These are phyloP conservation scores for Urocitellus parryii DNA, from an alignment of 2,113 vertebrate species.

Conservation along the genomic window DNA sequence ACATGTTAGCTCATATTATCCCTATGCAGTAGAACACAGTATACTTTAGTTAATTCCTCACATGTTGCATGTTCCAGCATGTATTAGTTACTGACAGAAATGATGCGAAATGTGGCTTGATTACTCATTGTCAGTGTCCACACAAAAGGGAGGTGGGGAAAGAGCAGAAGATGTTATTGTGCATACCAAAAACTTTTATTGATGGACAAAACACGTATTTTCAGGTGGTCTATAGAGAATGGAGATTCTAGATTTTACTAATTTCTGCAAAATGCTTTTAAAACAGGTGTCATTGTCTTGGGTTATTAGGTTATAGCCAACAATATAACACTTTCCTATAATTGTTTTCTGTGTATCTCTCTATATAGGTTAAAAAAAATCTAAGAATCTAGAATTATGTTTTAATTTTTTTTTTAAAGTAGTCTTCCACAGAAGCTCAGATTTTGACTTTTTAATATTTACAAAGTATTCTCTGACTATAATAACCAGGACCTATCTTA, in stretches of 20 bases:
- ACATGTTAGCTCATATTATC: neutral
- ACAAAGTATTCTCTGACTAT: neutral
- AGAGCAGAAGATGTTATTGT: neutral
- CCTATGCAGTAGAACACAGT: neutral
- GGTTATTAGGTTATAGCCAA: neutral
- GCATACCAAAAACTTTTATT: neutral
- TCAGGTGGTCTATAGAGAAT: neutral
- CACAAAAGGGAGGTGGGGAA: neutral
- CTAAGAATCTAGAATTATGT: neutral
- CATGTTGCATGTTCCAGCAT: neutral
- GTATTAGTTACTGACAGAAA: neutral
- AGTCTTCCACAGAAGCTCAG: neutral
- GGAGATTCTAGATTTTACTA: neutral
- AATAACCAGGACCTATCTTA: neutral
- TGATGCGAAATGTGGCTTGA: neutral
- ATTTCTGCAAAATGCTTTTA: conserved; percentile 21
- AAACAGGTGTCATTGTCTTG: neutral
- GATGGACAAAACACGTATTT: neutral
- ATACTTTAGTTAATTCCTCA: neutral
- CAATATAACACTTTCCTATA: neutral
- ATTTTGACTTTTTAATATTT: neutral
- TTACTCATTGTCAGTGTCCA: neutral
- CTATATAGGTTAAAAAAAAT: neutral
- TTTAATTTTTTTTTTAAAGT: conserved; percentile 29
- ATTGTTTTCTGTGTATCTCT: neutral